Conservation (phyloP, 2,797 vertebrate species). For the Myotis vivesi region DNA sequence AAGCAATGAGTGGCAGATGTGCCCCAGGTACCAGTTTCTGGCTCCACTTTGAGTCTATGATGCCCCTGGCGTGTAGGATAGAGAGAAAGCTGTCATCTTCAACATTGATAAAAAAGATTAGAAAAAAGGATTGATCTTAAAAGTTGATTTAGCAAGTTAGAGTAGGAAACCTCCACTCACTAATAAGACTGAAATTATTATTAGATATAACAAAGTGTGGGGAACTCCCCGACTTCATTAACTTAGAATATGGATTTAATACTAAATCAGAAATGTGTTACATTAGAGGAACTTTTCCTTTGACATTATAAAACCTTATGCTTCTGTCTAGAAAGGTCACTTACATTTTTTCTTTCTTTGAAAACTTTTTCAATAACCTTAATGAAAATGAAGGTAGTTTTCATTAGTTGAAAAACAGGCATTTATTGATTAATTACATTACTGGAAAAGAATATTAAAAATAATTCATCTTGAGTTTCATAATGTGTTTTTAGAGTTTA, state of each 20-base stretch:
- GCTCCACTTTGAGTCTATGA: neutral
- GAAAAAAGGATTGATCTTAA: neutral
- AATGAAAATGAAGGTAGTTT: constrained; percentile 20
- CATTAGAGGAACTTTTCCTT: neutral
- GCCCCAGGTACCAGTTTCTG: neutral
- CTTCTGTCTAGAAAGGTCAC: neutral
- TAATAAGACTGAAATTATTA: neutral
- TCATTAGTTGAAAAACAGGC: neutral
- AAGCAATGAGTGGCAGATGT: neutral
- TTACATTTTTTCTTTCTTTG: neutral
- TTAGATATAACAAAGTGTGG: neutral
- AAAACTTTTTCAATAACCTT: neutral
- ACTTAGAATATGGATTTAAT: neutral
- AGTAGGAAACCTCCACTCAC: neutral
- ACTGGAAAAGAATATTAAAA: neutral
- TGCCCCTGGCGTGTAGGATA: neutral
- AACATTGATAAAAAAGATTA: too few relatives aligned
- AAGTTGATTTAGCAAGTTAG: neutral
- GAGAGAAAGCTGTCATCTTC: neutral
- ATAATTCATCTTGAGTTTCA: neutral
- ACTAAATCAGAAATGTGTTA: constrained; percentile 1
- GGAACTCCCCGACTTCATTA: neutral
- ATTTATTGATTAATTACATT: neutral
- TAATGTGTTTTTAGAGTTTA: neutral
- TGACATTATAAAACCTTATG: neutral